These are phyloP conservation scores for Acanthisitta chloris DNA, from an alignment of 2,113 vertebrate genomes.

Conservation along the genomic window DNA sequence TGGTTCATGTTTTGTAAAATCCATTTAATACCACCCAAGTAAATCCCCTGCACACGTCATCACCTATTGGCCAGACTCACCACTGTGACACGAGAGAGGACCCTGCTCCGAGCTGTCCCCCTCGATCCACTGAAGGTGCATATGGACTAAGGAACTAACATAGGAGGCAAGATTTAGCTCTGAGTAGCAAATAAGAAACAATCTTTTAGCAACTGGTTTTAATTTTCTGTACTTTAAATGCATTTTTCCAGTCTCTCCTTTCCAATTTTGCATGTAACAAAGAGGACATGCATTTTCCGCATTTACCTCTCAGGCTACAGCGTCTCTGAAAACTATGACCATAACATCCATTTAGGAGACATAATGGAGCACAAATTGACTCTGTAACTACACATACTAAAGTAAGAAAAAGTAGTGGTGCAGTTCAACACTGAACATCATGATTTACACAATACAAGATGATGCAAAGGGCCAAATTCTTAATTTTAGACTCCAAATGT, in stretches of 20 bases:
- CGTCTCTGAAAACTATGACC: not conserved
- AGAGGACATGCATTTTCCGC: not conserved
- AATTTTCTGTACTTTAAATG: not conserved
- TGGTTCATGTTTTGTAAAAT: not conserved
- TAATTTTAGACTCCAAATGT: not conserved
- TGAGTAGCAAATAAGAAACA: not conserved
- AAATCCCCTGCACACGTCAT: not conserved
- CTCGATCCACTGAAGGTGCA: not conserved
- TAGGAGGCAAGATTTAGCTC: not conserved
- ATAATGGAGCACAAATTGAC: not conserved
- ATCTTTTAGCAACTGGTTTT: not conserved
- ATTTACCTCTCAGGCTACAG: not conserved
- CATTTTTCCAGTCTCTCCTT: not conserved
- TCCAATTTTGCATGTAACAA: not conserved
- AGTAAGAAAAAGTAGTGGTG: not conserved
- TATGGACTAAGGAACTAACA: not conserved
- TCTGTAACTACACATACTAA: not conserved
- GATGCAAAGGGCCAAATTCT: not conserved
- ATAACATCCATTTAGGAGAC: not conserved
- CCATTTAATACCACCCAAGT: not conserved
- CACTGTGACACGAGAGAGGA: not conserved
- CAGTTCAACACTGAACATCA: not conserved
- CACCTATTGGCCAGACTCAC: not conserved
- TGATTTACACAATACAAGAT: not conserved
- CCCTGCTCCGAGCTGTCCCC: not conserved